phyloP scores from a whole-genome alignment of 2,888 invertebrate genomes.

The Hyposoter dolosus region DNA sequence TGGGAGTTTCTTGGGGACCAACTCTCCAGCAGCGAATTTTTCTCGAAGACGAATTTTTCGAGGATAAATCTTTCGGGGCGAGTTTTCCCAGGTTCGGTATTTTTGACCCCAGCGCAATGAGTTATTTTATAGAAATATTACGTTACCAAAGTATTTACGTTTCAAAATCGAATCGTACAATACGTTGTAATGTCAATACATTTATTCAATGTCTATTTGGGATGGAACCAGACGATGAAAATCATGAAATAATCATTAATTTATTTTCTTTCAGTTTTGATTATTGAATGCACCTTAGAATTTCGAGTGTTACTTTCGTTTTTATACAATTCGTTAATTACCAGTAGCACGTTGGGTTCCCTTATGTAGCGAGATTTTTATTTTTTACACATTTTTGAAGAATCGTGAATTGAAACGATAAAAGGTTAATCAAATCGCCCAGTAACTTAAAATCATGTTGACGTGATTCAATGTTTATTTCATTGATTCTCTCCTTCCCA shows the following conservation, averaged over 20 bases:
- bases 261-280: conserved; percentile 1
- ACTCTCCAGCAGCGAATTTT: too few relatives aligned
- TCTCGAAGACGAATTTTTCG: too few relatives aligned
- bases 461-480: neutral
- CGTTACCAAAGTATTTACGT: neutral
- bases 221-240: neutral
- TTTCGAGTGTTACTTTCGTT: conserved; percentile 26
- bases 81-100: too few relatives aligned
- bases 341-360: conserved; percentile 1
- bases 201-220: neutral
- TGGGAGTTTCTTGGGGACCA: too few relatives aligned
- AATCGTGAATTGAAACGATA: conserved; percentile 3
- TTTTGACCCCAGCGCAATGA: neutral
- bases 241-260: neutral
- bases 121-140: neutral
- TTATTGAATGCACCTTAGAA: conserved; percentile 29
- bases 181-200: neutral
- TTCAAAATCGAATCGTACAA: neutral
- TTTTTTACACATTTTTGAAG: neutral
- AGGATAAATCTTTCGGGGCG: too few relatives aligned
- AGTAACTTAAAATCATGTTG: neutral
- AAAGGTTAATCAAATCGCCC: neutral
- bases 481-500: neutral
- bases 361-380: neutral
- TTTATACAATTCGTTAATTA: neutral